Evolutionary conservation across 2,888 invertebrate genomes (phyloP).

Genomic region (Epinotia nisella): DNA sequence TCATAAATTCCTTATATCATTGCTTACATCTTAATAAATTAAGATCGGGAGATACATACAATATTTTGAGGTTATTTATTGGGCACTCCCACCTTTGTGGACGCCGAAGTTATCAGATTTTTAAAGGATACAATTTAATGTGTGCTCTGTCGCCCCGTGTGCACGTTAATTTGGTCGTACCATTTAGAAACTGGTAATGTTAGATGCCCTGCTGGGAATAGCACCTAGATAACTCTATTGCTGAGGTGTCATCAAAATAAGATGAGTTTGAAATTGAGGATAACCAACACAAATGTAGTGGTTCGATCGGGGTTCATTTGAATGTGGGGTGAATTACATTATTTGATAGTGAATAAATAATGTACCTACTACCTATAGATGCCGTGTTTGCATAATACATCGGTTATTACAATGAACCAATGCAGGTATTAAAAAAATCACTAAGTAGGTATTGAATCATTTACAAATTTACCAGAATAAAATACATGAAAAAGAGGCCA

Average conservation of each 20-base stretch:
- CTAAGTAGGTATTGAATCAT: too few relatives aligned
- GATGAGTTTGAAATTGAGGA: not conserved
- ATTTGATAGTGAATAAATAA: too few relatives aligned
- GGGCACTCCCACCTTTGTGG: slow-evolving; percentile 63
- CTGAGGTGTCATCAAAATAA: slow-evolving; percentile 3
- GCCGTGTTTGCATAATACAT: too few relatives aligned
- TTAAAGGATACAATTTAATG: slow-evolving; percentile 32
- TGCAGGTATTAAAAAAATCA: too few relatives aligned
- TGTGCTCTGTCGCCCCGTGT: slow-evolving; percentile 7
- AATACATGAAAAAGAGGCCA: not conserved
- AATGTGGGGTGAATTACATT: not conserved
- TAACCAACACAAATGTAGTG: not conserved
- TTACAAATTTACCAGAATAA: not conserved
- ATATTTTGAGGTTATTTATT: slow-evolving; percentile 77
- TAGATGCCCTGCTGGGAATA: slow-evolving; percentile 16
- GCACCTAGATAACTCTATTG: slow-evolving; percentile 6
- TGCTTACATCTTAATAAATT: slow-evolving; percentile 77
- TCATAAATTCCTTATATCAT: slow-evolving; percentile 73
- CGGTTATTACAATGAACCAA: too few relatives aligned
- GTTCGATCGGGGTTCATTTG: not conserved
- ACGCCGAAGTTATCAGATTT: slow-evolving; percentile 71
- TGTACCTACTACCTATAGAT: too few relatives aligned
- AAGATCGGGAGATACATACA: slow-evolving; percentile 71
- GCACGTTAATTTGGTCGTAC: slow-evolving; percentile 25
- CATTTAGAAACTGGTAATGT: slow-evolving; percentile 22